A percentile compares a stretch with the other conserved stretches of the same genome.
Conservation (phyloP, 2,797 vertebrate species). For the Hydrophis major region DNA sequence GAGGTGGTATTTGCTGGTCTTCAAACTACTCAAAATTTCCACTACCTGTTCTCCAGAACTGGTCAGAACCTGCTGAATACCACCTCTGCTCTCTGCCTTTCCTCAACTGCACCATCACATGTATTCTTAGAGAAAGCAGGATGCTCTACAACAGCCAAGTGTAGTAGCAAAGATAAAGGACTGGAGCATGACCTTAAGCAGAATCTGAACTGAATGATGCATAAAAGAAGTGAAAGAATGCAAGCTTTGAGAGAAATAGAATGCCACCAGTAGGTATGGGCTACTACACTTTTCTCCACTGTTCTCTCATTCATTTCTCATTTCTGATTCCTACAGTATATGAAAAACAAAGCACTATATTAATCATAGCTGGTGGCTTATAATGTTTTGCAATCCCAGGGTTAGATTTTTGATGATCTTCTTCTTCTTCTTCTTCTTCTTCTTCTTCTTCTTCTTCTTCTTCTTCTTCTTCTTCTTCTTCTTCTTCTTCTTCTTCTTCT, state of each 20-base stretch:
- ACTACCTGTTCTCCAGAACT: too few species aligned
- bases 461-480: too few species aligned
- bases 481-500: too few species aligned
- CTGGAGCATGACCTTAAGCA: neutral
- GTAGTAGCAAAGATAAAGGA: neutral
- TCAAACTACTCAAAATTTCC: too few species aligned
- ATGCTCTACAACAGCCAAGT: neutral
- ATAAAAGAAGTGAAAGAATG: neutral
- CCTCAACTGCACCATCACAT: neutral
- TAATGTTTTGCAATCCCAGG: neutral
- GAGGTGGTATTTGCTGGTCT: too few species aligned
- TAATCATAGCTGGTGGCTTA: neutral
- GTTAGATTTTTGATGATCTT: neutral
- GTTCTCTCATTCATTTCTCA: neutral
- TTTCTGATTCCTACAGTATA: neutral
- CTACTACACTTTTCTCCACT: neutral
- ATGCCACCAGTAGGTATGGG: neutral
- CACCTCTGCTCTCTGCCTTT: neutral
- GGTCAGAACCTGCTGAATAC: too few species aligned
- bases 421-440: too few species aligned
- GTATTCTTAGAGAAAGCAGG: neutral
- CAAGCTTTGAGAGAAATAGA: neutral
- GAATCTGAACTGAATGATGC: neutral
- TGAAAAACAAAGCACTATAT: neutral
- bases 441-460: too few species aligned